These are phyloP conservation scores for Sebastiscus tertius DNA, from an alignment of 2,797 vertebrate species.

Conservation along the genomic window DNA sequence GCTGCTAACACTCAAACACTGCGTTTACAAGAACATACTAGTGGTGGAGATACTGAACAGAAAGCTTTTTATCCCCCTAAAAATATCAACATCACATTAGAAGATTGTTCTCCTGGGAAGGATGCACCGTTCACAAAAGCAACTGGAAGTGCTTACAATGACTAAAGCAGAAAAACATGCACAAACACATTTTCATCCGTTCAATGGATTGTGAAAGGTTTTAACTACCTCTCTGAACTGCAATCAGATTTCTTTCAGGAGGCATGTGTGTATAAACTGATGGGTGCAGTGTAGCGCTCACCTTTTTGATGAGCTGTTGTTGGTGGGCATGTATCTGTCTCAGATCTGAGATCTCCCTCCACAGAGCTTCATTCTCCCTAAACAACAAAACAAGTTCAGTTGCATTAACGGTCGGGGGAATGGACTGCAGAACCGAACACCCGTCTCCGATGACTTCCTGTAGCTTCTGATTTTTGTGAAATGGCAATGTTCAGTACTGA, in stretches of 20 bases:
- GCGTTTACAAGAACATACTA: not conserved
- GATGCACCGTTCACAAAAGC: not conserved
- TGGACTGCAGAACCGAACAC: not conserved
- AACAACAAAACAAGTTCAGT: not conserved
- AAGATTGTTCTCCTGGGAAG: not conserved
- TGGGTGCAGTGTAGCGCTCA: slow-evolving; percentile 30
- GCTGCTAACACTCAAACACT: not conserved
- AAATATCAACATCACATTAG: not conserved
- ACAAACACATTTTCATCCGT: not conserved
- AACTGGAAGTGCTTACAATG: not conserved
- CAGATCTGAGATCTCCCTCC: slow-evolving; percentile 94
- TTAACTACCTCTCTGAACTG: not conserved
- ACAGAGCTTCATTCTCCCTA: slow-evolving; percentile 96
- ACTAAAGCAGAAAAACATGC: not conserved
- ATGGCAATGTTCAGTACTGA: not conserved
- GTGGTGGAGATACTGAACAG: not conserved
- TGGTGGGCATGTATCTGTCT: slow-evolving; percentile 94
- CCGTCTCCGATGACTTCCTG: not conserved
- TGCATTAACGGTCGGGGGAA: not conserved
- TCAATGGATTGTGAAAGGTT: not conserved
- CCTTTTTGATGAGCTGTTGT: slow-evolving; percentile 96
- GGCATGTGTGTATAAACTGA: not conserved
- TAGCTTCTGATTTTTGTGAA: not conserved
- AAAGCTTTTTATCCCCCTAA: not conserved
- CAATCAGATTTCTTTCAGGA: not conserved